Base-by-base conservation (phyloP, 1,140 invertebrate species). In the Vollenhovia emeryi region DNA sequence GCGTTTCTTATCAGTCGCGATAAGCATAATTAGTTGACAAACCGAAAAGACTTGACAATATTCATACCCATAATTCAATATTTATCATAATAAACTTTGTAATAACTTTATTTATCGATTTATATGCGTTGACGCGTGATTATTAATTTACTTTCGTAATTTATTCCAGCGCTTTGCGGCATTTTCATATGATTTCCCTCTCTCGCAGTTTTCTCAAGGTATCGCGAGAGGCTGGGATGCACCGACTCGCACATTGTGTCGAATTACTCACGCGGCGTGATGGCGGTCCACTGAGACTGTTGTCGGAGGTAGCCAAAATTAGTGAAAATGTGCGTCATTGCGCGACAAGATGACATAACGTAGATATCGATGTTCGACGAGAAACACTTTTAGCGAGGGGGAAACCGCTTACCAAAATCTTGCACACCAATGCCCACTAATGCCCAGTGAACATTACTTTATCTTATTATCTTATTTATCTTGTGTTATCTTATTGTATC, bases 361-460 rank as follows among this genome's bases (percentile, higher is more conserved):
- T 3, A 43, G 50, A 82, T 73, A 71, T 71, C 24, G 66, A 57
- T 43, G n/a, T n/a, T n/a, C n/a, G n/a, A n/a, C n/a, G 66, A 57
- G 24, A 2, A 15, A 57, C 0, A n/a, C 13, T 71, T 30, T 80
- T 3, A 69, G 18, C 36, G n/a, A n/a, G n/a, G n/a, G n/a, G n/a
- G n/a, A n/a, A n/a, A n/a, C n/a, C n/a, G n/a, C n/a, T n/a, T n/a
- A n/a, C n/a, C n/a, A n/a, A n/a, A n/a, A n/a, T n/a, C n/a, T n/a
- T n/a, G n/a, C n/a, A n/a, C n/a, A n/a, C n/a, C n/a, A n/a, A n/a
- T n/a, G n/a, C n/a, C n/a, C n/a, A n/a, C n/a, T n/a, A n/a, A n/a
- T n/a, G n/a, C n/a, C n/a, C n/a, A n/a, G n/a, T n/a, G n/a, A n/a
- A n/a, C n/a, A n/a, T n/a, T n/a, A n/a, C n/a, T n/a, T n/a, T n/a